Conservation (phyloP, 2,797 vertebrate genomes). For the Stomatorhinus walkeri region DNA sequence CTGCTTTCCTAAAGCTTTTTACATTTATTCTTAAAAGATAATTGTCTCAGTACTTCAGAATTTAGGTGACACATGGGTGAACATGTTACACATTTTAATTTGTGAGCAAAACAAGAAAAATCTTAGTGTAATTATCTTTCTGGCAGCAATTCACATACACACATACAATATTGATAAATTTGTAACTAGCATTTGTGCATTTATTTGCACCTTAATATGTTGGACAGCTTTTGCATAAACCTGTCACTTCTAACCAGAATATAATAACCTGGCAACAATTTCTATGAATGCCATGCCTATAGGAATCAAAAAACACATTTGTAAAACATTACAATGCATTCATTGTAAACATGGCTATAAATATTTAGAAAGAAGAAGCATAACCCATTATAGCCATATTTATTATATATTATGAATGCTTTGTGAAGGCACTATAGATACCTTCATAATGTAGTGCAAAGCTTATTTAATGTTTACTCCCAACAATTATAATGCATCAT, state of each 20-base stretch:
- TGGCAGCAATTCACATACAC: background rate
- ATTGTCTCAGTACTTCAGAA: background rate
- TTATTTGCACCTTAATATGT: background rate
- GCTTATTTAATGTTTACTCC: background rate
- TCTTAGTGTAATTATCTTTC: background rate
- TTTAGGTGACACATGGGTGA: background rate
- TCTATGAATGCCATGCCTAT: background rate
- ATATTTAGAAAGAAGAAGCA: background rate
- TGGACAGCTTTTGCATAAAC: background rate
- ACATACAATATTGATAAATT: background rate
- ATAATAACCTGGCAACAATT: background rate
- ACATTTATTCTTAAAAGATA: background rate
- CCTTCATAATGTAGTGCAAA: background rate
- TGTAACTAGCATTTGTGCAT: background rate
- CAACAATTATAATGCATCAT: background rate
- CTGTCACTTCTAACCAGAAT: background rate
- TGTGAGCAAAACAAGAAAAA: background rate
- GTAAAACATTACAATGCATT: background rate
- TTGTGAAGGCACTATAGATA: background rate
- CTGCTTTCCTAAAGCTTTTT: slow-evolving; percentile 1
- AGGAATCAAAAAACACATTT: background rate
- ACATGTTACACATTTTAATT: background rate
- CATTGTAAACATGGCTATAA: background rate
- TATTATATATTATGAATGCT: background rate
- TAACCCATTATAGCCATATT: background rate